A percentile compares a stretch with the other conserved stretches of the same genome.
Evolutionary conservation across 2,797 vertebrate species (phyloP).

Genomic region (Enoplosus armatus): DNA sequence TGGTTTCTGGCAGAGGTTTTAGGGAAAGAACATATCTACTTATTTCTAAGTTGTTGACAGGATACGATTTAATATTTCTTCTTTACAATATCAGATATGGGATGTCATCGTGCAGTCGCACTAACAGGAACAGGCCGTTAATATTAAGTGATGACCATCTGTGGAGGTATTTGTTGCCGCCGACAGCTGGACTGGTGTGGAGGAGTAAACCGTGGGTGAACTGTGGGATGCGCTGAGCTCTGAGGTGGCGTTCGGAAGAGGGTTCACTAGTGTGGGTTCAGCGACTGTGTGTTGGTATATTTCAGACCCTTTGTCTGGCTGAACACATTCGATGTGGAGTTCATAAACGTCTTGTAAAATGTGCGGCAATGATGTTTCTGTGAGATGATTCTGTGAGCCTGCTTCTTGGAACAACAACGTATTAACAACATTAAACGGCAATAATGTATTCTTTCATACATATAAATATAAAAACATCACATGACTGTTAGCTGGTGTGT

Average conservation of each 20-base stretch:
- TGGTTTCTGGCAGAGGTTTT: neutral
- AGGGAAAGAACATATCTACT: too few relatives aligned
- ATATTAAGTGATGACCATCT: neutral
- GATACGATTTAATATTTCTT: too few relatives aligned
- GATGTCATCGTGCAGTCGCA: neutral
- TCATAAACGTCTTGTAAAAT: too few relatives aligned
- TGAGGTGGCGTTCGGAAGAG: too few relatives aligned
- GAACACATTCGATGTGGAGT: too few relatives aligned
- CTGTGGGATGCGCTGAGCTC: neutral
- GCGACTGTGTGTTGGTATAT: too few relatives aligned
- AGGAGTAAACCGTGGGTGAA: neutral
- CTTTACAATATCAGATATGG: neutral
- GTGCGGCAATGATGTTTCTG: too few relatives aligned
- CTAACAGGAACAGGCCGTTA: neutral
- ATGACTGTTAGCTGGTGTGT: neutral
- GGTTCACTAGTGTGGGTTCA: neutral
- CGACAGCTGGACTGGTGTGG: too few relatives aligned
- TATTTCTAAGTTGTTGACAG: too few relatives aligned
- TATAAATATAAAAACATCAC: neutral
- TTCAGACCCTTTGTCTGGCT: neutral
- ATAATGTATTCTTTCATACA: neutral
- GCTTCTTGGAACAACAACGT: too few relatives aligned
- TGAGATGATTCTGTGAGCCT: too few relatives aligned
- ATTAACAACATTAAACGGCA: neutral
- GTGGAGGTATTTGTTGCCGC: neutral